phyloP scores from a whole-genome alignment of 2,888 invertebrate genomes.

The Rotaria socialis region DNA sequence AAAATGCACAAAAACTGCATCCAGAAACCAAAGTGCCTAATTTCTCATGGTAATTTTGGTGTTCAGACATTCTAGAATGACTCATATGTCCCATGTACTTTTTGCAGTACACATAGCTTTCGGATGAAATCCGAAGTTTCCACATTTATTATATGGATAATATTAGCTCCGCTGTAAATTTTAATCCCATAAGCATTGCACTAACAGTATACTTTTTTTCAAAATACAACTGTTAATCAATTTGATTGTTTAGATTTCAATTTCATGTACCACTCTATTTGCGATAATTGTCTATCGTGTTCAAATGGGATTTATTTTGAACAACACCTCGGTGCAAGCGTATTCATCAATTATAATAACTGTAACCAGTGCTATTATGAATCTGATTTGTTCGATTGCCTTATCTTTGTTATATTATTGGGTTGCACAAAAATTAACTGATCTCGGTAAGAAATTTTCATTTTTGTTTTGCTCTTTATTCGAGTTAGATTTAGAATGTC shows the following conservation, averaged over 20 bases:
- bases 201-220: neutral
- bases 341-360: conserved; percentile 62
- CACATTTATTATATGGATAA: too few species aligned
- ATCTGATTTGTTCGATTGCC: conserved; percentile 64
- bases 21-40: too few species aligned
- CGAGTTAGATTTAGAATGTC: conserved; percentile 55
- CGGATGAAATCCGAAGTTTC: too few species aligned
- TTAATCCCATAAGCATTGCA: too few species aligned
- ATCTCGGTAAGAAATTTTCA: conserved; percentile 61
- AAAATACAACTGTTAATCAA: too few species aligned
- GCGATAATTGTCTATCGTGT: conserved; percentile 36
- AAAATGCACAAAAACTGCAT: too few species aligned
- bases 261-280: conserved; percentile 21
- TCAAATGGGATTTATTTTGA: neutral
- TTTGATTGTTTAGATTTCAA: neutral
- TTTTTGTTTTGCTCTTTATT: conserved; percentile 35
- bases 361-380: conserved; percentile 63
- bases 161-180: too few species aligned
- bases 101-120: too few species aligned
- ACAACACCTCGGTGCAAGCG: conserved; percentile 50
- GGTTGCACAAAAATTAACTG: conserved; percentile 63
- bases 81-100: too few species aligned
- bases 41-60: too few species aligned
- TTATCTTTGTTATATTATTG: conserved; percentile 64
- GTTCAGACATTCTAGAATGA: too few species aligned